A percentile compares a stretch with the other conserved stretches of the same genome.
Conservation (phyloP, 2,113 vertebrate genomes). For the Polyodon spathula region DNA sequence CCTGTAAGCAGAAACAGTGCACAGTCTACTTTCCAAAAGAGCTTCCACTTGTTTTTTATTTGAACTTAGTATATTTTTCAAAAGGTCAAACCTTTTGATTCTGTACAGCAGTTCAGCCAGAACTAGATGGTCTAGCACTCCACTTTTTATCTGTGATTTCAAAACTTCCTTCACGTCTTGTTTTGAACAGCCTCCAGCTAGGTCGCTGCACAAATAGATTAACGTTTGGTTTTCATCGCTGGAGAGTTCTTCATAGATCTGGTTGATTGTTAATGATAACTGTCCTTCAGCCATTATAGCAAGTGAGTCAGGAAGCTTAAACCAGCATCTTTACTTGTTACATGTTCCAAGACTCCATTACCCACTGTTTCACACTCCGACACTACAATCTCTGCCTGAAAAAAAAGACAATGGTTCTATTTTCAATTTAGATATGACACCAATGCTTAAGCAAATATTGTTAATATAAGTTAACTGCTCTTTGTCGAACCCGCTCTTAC, state of each 20-base stretch:
- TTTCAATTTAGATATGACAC: background rate
- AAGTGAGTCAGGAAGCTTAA: too few species aligned
- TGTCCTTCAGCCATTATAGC: conserved; percentile 8
- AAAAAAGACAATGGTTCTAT: background rate
- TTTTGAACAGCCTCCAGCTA: conserved; percentile 17
- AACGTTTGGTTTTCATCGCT: conserved; percentile 33
- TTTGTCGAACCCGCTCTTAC: background rate
- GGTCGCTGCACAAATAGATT: conserved; percentile 37
- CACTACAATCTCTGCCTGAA: background rate
- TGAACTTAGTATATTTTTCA: conserved; percentile 53
- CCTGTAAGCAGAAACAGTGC: conserved; percentile 69
- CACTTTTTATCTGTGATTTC: conserved; percentile 8
- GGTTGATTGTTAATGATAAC: conserved; percentile 22
- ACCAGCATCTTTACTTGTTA: too few species aligned
- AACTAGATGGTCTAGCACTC: background rate
- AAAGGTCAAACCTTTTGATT: conserved; percentile 72
- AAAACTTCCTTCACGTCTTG: conserved; percentile 25
- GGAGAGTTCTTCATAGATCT: conserved; percentile 35
- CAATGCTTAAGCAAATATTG: background rate
- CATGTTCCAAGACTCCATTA: too few species aligned
- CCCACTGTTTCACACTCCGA: too few species aligned
- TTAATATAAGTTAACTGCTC: background rate
- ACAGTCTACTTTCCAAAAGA: conserved; percentile 26
- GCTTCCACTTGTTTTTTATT: conserved; percentile 50
- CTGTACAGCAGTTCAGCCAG: conserved; percentile 64